Base-by-base conservation (phyloP, 2,797 vertebrate genomes). In the Phalloptychus januarius region DNA sequence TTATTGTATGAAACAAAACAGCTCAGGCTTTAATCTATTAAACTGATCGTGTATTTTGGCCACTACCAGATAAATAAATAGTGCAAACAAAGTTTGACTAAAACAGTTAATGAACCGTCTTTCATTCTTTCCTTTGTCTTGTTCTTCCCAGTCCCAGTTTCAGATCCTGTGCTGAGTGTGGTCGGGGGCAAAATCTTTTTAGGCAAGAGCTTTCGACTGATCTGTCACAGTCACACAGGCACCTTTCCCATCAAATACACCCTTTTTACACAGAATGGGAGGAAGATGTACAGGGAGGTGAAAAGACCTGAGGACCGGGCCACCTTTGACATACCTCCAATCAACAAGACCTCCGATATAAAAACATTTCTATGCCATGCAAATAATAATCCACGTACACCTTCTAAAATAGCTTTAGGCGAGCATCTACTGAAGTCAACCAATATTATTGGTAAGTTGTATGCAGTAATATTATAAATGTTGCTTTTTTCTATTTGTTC, bases 201-300 rank as follows among this genome's bases (percentile, higher is more conserved):
- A 75, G 94, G 92, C 7, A 92, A 87, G 85, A 74, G 28, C 15
- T 95, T 96, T 85, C 86, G 83, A 79, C 48, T 96, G 52, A 79
- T 69, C 23, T 96, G 96, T 79, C 84, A 85, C 46, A 93, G 94
- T 33, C 36, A 88, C 1, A 75, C 0, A 0, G 96, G 96, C 72
- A 93, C 92, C 1, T 86, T 95, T 54, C 95, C 96, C 77, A 94
- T 96, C 78, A 46, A 0, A 0, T 96, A 95, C 89, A 90, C 33
- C 16, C 86, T 96, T 13, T 0, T 58, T 1, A 61, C 71, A 33
- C 87, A 77, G 0, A 0, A 1, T 1, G 18, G 1, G 1, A 0
- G 0, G 2, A 0, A 0, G 0, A 3, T 56, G 6, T 0, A 0
- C 0, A 70, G 0, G n/a, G 50, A 10, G 1, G 87, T 93, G 76